These are phyloP conservation scores for Littorina saxatilis DNA, from an alignment of 1,140 invertebrate species.

Conservation along the genomic window DNA sequence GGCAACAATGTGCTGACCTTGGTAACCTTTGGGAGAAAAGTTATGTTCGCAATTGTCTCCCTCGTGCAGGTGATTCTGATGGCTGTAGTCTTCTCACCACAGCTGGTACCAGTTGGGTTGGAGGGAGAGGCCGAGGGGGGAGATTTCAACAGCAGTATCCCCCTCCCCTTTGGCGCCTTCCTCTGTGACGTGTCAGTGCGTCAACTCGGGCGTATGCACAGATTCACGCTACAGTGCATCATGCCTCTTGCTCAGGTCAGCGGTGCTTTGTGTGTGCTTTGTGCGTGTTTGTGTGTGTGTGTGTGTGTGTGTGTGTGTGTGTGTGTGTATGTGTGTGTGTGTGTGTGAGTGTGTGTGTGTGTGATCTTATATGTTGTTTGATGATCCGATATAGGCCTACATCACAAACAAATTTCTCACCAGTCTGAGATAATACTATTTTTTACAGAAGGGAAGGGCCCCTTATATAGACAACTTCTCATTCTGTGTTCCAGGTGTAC, in stretches of 20 bases:
- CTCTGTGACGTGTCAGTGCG: not conserved
- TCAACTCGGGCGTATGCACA: not conserved
- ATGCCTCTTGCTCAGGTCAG: slow-evolving; percentile 7
- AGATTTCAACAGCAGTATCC: not conserved
- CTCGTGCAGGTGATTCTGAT: slow-evolving; percentile 18
- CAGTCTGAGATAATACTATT: no score
- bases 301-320: no score
- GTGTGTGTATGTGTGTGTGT: no score
- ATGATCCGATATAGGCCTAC: no score
- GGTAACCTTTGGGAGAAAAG: not conserved
- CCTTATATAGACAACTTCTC: no score
- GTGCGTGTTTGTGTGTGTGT: no score
- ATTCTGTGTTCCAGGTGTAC: slow-evolving; percentile 14
- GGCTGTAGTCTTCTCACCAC: not conserved
- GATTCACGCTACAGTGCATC: not conserved
- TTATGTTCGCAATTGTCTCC: not conserved
- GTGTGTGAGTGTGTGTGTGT: no score
- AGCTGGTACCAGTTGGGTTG: not conserved
- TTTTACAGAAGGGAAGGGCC: no score
- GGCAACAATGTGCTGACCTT: slow-evolving; percentile 16
- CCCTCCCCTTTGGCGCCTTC: not conserved
- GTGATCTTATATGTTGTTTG: no score
- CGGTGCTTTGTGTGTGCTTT: not conserved
- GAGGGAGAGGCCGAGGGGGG: not conserved
- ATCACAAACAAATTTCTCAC: no score